Conservation (phyloP, 2,113 vertebrate species). For the Esox niger region DNA sequence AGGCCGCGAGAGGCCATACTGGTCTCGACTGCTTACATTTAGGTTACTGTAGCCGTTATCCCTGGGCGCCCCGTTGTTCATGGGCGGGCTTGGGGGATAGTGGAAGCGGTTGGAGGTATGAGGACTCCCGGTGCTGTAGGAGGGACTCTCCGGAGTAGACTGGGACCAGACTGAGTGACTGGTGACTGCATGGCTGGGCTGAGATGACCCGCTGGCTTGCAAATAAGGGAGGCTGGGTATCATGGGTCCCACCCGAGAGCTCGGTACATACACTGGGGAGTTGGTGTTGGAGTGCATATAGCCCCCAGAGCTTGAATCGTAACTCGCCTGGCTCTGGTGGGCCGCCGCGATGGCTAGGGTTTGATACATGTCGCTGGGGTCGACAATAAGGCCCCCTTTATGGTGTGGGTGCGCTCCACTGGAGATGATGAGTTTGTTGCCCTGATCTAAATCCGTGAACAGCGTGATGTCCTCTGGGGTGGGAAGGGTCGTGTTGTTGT, state of each 20-base stretch:
- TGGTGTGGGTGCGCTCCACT: constrained; percentile 73
- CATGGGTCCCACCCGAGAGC: constrained; percentile 90
- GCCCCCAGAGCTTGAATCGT: constrained; percentile 82
- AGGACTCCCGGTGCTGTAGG: constrained; percentile 77
- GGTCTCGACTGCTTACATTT: constrained; percentile 83
- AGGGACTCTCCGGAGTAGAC: constrained; percentile 80
- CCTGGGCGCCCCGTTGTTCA: constrained; percentile 81
- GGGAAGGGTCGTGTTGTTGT: constrained; percentile 65
- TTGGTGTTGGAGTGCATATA: constrained; percentile 90
- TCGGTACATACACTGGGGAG: constrained; percentile 95
- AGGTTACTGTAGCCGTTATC: constrained; percentile 76
- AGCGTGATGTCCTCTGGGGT: constrained; percentile 87
- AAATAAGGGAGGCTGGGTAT: constrained; percentile 89
- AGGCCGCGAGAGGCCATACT: constrained; percentile 85
- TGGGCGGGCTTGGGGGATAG: constrained; percentile 88
- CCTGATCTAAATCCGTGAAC: constrained; percentile 93
- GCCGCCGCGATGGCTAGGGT: constrained; percentile 88
- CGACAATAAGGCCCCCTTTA: constrained; percentile 78
- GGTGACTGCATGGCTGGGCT: constrained; percentile 81
- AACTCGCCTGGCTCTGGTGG: constrained; percentile 86
- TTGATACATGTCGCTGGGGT: constrained; percentile 95
- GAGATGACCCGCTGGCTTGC: constrained; percentile 77
- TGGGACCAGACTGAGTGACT: constrained; percentile 77
- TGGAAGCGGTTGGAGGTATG: constrained; percentile 85
- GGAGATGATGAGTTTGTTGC: constrained; percentile 89